Base-by-base conservation (phyloP, 2,113 vertebrate species). In the Opisthocomus hoazin region DNA sequence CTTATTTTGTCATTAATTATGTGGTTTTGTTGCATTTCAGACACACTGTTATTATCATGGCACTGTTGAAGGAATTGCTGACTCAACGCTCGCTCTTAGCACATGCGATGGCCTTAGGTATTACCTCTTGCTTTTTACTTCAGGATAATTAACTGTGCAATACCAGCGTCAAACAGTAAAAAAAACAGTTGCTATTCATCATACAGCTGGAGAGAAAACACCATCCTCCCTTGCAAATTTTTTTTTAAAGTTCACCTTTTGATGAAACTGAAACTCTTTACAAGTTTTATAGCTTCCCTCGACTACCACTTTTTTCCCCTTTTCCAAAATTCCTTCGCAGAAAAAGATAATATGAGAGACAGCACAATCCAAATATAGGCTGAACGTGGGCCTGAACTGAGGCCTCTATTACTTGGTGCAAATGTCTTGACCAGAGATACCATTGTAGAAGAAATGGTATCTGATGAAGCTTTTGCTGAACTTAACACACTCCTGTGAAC, bases 71-170 rank as follows among this genome's bases (percentile, higher is more conserved):
- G 97, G 97, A 65, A 53, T 96, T 70, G 60, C 60, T 60, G 93
- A 96, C 73, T 98, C 98, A 1, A 15, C 87, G 30, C 45, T 98
- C 84, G 94, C 97, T 37, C 61, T 98, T 24, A 98, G 97, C 91
- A 96, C 95, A 2, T 98, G 98, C 4, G 69, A 96, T 89, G 98
- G 98, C 64, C 96, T 98, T 21, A 98, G 97, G 98, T 98, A 98
- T 83, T 61, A 56, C 32, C n/a, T 76, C 54, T 64, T 79, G 22
- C 43, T 80, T 60, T 68, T 91, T 75, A 34, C 53, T 76, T 80
- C 46, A 73, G 29, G 20, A 12, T 50, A 45, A 64, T 34, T 53
- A 15, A 37, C 45, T 81, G 53, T 50, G 58, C 37, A 23, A 19
- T 54, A 45, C 23, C 48, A 68, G 61, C 77, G 30, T 26, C 45